Conservation (phyloP, 1,140 invertebrate genomes). For the Elymnias hypermnestra region DNA sequence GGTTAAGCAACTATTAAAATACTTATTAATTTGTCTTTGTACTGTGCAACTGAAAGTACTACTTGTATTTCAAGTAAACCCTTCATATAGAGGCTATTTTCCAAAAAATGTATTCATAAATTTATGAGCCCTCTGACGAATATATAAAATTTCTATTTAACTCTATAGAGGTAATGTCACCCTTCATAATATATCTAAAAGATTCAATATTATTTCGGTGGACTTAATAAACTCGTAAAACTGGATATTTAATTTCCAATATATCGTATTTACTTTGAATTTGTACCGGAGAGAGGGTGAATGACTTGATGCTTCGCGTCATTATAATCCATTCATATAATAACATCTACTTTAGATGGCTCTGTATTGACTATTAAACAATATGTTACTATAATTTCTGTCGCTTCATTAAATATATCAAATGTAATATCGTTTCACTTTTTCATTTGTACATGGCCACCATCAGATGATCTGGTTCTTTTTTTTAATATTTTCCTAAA, state of each 20-base stretch:
- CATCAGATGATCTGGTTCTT: constrained; percentile 74
- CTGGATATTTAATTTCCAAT: constrained; percentile 48
- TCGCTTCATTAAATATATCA: constrained; percentile 36
- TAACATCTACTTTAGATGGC: constrained; percentile 59
- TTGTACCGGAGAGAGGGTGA: constrained; percentile 61
- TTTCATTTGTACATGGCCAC: constrained; percentile 70
- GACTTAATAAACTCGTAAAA: constrained; percentile 56
- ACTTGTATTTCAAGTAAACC: constrained; percentile 17
- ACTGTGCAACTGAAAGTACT: constrained; percentile 22
- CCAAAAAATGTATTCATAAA: constrained; percentile 26
- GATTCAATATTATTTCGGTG: constrained; percentile 42
- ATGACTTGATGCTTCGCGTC: constrained; percentile 35
- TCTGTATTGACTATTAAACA: constrained; percentile 73
- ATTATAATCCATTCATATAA: constrained; percentile 40
- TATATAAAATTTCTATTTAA: constrained; percentile 66
- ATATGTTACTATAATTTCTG: constrained; percentile 68
- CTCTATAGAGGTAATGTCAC: constrained; percentile 65
- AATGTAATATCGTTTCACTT: constrained; percentile 59
- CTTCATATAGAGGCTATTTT: constrained; percentile 23
- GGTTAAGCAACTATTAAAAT: constrained; percentile 19
- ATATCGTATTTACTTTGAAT: constrained; percentile 54
- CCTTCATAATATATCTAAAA: constrained; percentile 60
- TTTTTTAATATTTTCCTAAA: constrained; percentile 73
- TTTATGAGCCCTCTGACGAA: constrained; percentile 38
- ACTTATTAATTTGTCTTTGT: constrained; percentile 17